Conservation (phyloP, 1,140 invertebrate genomes). For the Papilio dardanus region DNA sequence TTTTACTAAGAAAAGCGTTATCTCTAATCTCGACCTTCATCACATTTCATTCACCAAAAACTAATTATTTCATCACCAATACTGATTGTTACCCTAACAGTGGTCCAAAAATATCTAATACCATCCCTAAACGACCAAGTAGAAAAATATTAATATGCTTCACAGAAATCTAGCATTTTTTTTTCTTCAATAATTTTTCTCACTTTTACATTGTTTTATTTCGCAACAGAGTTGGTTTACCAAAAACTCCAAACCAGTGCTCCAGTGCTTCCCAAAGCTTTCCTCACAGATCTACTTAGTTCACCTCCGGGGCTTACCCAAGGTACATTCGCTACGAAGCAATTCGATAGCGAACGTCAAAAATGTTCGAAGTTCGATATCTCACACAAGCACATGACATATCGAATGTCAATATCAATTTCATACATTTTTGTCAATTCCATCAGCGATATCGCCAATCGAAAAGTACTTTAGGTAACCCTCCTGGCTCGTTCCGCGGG, state of each 20-base stretch:
- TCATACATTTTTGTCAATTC: too few relatives aligned
- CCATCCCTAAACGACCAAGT: slow-evolving; percentile 79
- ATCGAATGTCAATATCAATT: too few relatives aligned
- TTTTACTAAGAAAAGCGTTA: slow-evolving; percentile 58
- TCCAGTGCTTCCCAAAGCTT: background rate
- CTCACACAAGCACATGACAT: too few relatives aligned
- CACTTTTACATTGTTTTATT: slow-evolving; percentile 62
- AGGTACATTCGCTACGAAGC: too few relatives aligned
- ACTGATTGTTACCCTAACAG: slow-evolving; percentile 78
- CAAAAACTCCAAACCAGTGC: background rate
- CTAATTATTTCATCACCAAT: slow-evolving; percentile 67
- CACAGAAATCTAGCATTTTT: slow-evolving; percentile 71
- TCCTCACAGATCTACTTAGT: too few relatives aligned
- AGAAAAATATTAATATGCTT: slow-evolving; percentile 80
- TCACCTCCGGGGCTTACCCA: too few relatives aligned
- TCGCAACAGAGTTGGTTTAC: slow-evolving; percentile 53
- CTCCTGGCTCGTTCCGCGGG: too few relatives aligned
- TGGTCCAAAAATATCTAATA: slow-evolving; percentile 83
- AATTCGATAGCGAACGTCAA: too few relatives aligned
- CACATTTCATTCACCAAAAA: slow-evolving; percentile 66
- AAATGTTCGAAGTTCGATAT: too few relatives aligned
- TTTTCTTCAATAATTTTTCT: slow-evolving; percentile 61
- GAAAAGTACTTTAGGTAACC: too few relatives aligned
- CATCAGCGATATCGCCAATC: too few relatives aligned
- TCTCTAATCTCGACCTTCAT: slow-evolving; percentile 65